These are phyloP conservation scores for Epiblema foenella DNA, from an alignment of 2,888 invertebrate genomes.

Conservation along the genomic window DNA sequence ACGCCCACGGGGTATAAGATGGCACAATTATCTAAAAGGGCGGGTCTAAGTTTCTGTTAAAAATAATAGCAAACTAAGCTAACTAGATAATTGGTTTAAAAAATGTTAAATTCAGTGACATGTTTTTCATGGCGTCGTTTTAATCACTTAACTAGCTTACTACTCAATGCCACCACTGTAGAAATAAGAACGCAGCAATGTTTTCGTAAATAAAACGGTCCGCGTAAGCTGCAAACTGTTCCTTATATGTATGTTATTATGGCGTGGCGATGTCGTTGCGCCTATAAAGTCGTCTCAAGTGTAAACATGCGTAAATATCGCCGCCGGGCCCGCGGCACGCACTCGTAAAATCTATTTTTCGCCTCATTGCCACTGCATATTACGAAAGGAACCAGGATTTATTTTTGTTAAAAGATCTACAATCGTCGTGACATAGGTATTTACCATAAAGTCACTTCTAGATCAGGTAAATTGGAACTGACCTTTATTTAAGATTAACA, in stretches of 20 bases:
- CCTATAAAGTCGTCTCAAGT: slow-evolving; percentile 82
- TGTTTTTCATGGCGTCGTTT: slow-evolving; percentile 49
- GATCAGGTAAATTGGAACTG: neutral
- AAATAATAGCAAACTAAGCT: neutral
- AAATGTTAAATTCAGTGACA: slow-evolving; percentile 47
- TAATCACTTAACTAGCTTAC: slow-evolving; percentile 47
- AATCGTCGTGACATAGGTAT: slow-evolving; percentile 2
- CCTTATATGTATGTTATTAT: slow-evolving; percentile 67
- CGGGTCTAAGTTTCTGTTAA: no score
- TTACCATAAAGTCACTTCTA: neutral
- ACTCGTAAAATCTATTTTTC: slow-evolving; percentile 84
- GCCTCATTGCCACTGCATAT: slow-evolving; percentile 65
- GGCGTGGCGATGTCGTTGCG: slow-evolving; percentile 79
- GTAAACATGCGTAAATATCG: slow-evolving; percentile 83
- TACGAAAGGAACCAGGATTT: slow-evolving; percentile 39
- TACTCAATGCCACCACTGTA: slow-evolving; percentile 48
- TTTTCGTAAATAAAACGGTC: slow-evolving; percentile 45
- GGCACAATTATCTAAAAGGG: no score
- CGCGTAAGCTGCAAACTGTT: slow-evolving; percentile 58
- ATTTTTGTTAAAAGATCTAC: slow-evolving; percentile 37
- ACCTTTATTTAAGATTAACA: neutral
- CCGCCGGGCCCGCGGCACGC: slow-evolving; percentile 63
- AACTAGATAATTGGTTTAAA: slow-evolving; percentile 46
- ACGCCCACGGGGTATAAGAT: no score
- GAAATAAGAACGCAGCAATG: slow-evolving; percentile 43